phyloP scores from a whole-genome alignment of 35 echinoderm and acorn worm genomes.

The Ophiothrix spiculata region DNA sequence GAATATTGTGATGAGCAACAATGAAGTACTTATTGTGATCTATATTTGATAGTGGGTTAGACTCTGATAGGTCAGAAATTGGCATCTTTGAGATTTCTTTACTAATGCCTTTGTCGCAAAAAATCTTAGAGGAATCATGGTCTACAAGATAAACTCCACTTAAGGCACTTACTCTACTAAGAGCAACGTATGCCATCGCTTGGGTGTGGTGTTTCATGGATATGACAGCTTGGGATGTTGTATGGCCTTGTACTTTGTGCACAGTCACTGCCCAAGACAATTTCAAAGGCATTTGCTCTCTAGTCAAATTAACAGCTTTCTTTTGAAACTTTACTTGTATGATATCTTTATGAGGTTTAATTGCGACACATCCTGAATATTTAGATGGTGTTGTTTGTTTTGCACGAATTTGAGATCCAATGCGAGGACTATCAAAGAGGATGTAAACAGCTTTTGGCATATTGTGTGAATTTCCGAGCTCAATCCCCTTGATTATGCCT shows the following conservation, averaged over 20 bases:
- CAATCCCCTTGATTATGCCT: constrained; percentile 36
- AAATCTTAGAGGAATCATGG: not conserved
- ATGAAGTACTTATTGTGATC: not conserved
- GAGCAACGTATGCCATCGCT: constrained; percentile 22
- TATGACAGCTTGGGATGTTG: not conserved
- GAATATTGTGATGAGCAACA: constrained; percentile 35
- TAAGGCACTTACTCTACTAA: constrained; percentile 29
- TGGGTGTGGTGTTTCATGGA: not conserved
- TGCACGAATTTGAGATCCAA: constrained; percentile 28
- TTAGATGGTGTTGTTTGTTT: not conserved
- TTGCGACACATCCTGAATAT: not conserved
- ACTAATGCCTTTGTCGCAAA: not conserved
- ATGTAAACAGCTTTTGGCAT: constrained; percentile 17
- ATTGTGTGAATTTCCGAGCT: not conserved
- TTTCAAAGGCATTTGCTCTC: constrained; percentile 44
- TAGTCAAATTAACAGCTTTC: not conserved
- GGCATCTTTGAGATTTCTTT: not conserved
- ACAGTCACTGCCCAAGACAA: constrained; percentile 27
- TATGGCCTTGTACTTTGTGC: constrained; percentile 36
- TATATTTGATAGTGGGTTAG: not conserved
- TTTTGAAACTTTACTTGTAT: constrained; percentile 36
- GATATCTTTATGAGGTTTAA: constrained; percentile 29
- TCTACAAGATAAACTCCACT: constrained; percentile 19
- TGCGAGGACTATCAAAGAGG: constrained; percentile 26
- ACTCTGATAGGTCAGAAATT: not conserved